Conservation (phyloP, 2,113 vertebrate genomes). For the Ochotona curzoniae region DNA sequence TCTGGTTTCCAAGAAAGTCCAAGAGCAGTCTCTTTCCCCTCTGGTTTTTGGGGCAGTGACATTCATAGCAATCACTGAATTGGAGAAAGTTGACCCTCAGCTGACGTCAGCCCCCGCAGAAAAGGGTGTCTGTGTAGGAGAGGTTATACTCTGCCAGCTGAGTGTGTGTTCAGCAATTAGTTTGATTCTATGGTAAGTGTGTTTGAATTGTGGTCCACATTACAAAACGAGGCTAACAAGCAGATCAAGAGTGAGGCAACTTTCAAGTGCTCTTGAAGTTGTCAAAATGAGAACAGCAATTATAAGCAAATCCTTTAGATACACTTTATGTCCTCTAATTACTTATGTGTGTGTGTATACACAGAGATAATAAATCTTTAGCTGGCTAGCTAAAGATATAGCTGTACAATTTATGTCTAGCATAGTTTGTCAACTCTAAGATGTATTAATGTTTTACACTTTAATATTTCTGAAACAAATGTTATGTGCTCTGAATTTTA, state of each 20-base stretch:
- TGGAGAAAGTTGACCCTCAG: background rate
- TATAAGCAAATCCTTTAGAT: background rate
- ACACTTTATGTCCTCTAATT: too few relatives aligned
- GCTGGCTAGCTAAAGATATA: background rate
- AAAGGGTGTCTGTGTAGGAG: background rate
- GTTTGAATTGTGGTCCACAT: background rate
- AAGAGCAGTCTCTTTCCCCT: background rate
- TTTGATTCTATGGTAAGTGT: slow-evolving; percentile 35
- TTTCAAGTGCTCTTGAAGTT: slow-evolving; percentile 59
- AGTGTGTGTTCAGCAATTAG: slow-evolving; percentile 52
- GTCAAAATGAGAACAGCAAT: slow-evolving; percentile 56
- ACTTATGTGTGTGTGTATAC: too few relatives aligned
- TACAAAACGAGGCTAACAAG: slow-evolving; percentile 5
- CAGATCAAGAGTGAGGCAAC: background rate
- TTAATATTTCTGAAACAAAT: background rate
- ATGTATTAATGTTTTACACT: background rate
- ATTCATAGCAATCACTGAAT: background rate
- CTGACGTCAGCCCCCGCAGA: background rate
- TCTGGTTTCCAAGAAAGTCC: background rate
- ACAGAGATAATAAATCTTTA: too few relatives aligned
- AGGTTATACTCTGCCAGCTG: background rate
- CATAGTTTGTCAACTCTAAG: background rate
- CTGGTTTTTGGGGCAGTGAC: background rate
- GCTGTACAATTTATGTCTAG: background rate
- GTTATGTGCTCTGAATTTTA: background rate